phyloP scores from a whole-genome alignment of 2,888 invertebrate species.

The Oxycera nigricornis region DNA sequence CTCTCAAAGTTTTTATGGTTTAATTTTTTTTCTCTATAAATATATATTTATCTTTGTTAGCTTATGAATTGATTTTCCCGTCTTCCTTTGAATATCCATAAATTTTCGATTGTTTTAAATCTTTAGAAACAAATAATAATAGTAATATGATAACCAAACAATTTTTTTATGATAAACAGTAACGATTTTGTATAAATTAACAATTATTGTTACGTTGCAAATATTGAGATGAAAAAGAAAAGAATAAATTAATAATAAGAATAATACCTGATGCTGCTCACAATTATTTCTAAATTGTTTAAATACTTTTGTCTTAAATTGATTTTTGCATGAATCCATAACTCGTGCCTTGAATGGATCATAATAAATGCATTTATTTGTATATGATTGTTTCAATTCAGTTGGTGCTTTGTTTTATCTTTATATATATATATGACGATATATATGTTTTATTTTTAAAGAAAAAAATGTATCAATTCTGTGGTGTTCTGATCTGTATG shows the following conservation, averaged over 20 bases:
- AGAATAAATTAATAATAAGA: constrained; percentile 44
- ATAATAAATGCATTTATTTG: constrained; percentile 42
- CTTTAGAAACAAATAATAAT: constrained; percentile 1
- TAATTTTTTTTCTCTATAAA: neutral
- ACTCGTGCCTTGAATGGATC: constrained; percentile 46
- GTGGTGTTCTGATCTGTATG: neutral
- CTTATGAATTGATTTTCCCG: constrained; percentile 26
- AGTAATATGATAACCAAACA: constrained; percentile 10
- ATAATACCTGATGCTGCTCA: constrained; percentile 48
- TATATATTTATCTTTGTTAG: neutral
- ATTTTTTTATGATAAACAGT: neutral
- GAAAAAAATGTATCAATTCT: too few relatives aligned
- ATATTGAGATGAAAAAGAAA: constrained; percentile 14
- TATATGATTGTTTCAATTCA: neutral
- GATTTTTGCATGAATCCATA: constrained; percentile 40
- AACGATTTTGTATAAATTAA: constrained; percentile 20
- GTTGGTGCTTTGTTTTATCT: neutral
- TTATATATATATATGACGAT: too few relatives aligned
- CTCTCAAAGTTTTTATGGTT: too few relatives aligned
- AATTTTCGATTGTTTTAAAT: constrained; percentile 6
- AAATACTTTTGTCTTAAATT: constrained; percentile 41
- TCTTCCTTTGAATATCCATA: constrained; percentile 21
- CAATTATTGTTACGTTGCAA: constrained; percentile 9
- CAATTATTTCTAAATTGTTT: constrained; percentile 38
- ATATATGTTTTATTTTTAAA: neutral